Conservation (phyloP, 2,888 invertebrate genomes). For the Rotaria socialis region DNA sequence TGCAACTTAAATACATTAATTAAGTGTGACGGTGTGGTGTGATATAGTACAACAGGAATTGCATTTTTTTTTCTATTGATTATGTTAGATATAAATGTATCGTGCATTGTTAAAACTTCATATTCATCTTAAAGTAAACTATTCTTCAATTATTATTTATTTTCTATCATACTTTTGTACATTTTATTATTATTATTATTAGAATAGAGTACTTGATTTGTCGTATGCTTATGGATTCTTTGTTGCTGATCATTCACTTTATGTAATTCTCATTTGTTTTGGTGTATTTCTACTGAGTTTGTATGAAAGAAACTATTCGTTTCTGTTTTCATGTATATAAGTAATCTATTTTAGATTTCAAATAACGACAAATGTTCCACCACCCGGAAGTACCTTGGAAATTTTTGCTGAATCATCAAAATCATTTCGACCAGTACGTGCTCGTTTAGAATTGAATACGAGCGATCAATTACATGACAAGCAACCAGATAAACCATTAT, state of each 20-base stretch:
- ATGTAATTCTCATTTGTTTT: background rate
- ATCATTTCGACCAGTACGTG: background rate
- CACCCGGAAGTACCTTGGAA: constrained; percentile 17
- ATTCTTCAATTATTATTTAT: background rate
- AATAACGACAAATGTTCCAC: background rate
- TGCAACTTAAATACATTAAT: background rate
- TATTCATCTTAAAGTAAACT: background rate
- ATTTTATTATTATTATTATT: background rate
- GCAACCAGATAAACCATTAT: constrained; percentile 18
- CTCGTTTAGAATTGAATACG: background rate
- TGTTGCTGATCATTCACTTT: constrained; percentile 13
- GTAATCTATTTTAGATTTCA: background rate
- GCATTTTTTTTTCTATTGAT: background rate
- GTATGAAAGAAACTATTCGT: background rate
- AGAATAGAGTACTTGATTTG: background rate
- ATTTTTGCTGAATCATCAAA: background rate
- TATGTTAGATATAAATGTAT: constrained; percentile 11
- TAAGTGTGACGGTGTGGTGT: background rate
- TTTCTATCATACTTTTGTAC: background rate
- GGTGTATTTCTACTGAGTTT: background rate
- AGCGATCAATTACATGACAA: constrained; percentile 1
- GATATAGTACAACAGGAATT: background rate
- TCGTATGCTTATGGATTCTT: background rate
- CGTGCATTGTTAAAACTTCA: background rate
- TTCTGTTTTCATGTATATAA: background rate